Evolutionary conservation across 2,888 invertebrate genomes (phyloP).

Genomic region (Andrena fulva): DNA sequence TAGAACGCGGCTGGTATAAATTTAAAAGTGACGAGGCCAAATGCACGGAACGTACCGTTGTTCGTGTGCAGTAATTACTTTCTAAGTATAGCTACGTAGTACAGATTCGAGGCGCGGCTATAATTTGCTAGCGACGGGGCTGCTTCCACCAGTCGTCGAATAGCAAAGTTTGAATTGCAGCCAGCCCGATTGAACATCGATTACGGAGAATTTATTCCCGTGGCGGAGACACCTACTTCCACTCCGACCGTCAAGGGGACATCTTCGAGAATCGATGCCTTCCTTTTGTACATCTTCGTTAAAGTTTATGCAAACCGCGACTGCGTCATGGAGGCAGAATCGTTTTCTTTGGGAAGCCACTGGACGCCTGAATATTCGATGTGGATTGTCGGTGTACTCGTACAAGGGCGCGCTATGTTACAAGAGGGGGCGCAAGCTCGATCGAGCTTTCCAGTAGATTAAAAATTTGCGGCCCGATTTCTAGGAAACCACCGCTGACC

Average conservation of each 20-base stretch:
- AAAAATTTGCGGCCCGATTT: slow-evolving; percentile 27
- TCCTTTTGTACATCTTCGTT: neutral
- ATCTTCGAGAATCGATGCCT: slow-evolving; percentile 13
- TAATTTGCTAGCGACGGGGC: slow-evolving; percentile 42
- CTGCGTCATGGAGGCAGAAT: neutral
- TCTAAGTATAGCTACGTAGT: slow-evolving; percentile 29
- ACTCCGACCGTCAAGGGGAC: neutral
- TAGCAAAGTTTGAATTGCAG: slow-evolving; percentile 59
- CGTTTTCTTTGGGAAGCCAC: neutral
- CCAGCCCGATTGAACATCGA: slow-evolving; percentile 56
- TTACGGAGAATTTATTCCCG: slow-evolving; percentile 65
- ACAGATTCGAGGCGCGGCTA: slow-evolving; percentile 33
- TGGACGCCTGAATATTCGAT: neutral
- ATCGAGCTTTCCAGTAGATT: slow-evolving; percentile 14
- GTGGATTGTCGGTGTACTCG: slow-evolving; percentile 5
- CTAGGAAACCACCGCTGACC: slow-evolving; percentile 5
- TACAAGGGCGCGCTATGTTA: neutral
- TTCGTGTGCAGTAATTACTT: slow-evolving; percentile 39
- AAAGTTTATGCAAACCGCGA: neutral
- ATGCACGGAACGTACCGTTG: slow-evolving; percentile 17
- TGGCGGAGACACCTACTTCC: slow-evolving; percentile 11
- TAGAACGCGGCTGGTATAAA: slow-evolving; percentile 19
- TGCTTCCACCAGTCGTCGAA: slow-evolving; percentile 48
- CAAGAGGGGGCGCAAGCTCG: neutral
- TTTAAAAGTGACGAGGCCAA: slow-evolving; percentile 26